phyloP scores from a whole-genome alignment of 1,140 invertebrate genomes.

The Trialeurodes vaporariorum region DNA sequence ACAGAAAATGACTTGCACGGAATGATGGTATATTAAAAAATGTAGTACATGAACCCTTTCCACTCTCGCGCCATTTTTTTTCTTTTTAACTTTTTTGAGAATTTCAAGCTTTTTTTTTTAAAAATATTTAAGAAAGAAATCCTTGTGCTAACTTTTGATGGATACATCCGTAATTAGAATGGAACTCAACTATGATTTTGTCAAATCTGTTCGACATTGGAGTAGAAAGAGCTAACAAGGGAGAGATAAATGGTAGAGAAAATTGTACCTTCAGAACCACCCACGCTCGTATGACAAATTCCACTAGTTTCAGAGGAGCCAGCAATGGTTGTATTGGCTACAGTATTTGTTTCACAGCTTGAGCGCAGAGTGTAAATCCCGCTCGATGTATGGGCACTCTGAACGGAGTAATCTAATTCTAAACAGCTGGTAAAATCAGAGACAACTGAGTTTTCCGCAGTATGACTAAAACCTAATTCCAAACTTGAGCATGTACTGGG shows the following conservation, averaged over 20 bases:
- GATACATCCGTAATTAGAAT: no score
- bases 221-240: conserved; percentile 1
- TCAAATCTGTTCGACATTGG: no score
- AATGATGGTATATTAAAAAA: no score
- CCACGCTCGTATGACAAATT: conserved; percentile 31
- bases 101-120: no score
- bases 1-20: no score
- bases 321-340: conserved; percentile 28
- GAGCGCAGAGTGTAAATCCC: conserved; percentile 33
- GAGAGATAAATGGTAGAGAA: background rate
- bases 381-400: conserved; percentile 35
- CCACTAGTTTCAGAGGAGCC: conserved; percentile 39
- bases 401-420: conserved; percentile 40
- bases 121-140: no score
- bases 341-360: conserved; percentile 35
- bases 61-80: no score
- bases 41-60: no score
- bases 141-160: no score
- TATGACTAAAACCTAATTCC: conserved; percentile 67
- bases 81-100: no score
- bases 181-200: no score
- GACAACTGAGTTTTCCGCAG: conserved; percentile 64
- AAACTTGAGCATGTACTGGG: conserved; percentile 58
- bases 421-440: conserved; percentile 45
- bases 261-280: conserved; percentile 21